These are phyloP conservation scores for Lasioglossum villosulum DNA, from an alignment of 2,888 invertebrate species.

Conservation along the genomic window DNA sequence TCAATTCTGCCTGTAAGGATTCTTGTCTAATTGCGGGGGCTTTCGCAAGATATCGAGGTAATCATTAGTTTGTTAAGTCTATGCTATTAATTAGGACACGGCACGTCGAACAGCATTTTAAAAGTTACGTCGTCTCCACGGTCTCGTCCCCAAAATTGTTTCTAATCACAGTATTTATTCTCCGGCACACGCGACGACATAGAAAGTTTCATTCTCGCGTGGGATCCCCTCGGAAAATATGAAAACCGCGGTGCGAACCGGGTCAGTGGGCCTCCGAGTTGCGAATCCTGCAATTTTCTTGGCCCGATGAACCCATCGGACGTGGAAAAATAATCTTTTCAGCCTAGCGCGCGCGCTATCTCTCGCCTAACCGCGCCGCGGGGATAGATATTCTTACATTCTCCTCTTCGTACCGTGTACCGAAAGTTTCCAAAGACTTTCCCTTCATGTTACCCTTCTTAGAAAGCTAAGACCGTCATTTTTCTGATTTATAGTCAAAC, in stretches of 20 bases:
- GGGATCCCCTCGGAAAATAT: conserved; percentile 18
- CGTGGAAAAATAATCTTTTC: conserved; percentile 17
- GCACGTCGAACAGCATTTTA: background rate
- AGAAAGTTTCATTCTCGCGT: conserved; percentile 30
- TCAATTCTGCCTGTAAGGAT: too few species aligned
- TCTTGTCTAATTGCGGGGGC: too few species aligned
- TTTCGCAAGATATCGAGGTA: background rate
- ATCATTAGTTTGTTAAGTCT: background rate
- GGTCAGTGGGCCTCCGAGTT: conserved; percentile 62
- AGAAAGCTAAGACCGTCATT: background rate
- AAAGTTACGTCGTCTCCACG: background rate
- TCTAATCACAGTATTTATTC: background rate
- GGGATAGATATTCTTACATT: background rate
- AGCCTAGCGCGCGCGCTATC: conserved; percentile 11
- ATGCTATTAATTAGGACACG: background rate
- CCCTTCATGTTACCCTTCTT: background rate
- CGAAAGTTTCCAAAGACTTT: background rate
- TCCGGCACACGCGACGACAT: background rate
- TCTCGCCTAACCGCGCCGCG: conserved; percentile 1
- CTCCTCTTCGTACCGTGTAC: background rate
- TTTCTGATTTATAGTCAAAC: background rate
- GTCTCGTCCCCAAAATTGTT: background rate
- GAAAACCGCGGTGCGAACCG: conserved; percentile 60
- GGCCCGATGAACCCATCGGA: background rate
- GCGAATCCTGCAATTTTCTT: conserved; percentile 32